Percentiles rank a stretch among this genome's conserved stretches.
Conservation (phyloP, 2,888 invertebrate genomes). For the Doris montereyensis region DNA sequence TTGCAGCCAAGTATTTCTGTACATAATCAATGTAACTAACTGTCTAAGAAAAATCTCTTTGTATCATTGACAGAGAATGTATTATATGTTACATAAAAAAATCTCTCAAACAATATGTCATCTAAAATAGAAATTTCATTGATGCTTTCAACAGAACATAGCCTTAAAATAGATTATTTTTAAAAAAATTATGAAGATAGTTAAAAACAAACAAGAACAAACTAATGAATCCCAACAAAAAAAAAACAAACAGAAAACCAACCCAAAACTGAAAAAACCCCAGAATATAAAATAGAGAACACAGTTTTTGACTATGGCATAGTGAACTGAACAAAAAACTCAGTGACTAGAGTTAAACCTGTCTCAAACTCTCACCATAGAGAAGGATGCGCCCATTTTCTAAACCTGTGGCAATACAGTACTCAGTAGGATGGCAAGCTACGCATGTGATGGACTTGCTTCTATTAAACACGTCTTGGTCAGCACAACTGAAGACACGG, state of each 20-base stretch:
- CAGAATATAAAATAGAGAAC: not conserved
- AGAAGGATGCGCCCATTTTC: conserved; percentile 78
- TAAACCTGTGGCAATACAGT: conserved; percentile 81
- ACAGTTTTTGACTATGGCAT: conserved; percentile 9
- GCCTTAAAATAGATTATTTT: too few species aligned
- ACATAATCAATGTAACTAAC: too few species aligned
- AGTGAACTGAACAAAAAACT: not conserved
- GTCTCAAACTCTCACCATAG: too few species aligned
- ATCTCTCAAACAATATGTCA: too few species aligned
- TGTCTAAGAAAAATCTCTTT: too few species aligned
- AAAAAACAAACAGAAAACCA: too few species aligned
- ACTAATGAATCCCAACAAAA: not conserved
- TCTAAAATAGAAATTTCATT: too few species aligned
- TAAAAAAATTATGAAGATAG: too few species aligned
- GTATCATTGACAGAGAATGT: too few species aligned
- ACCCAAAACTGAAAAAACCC: not conserved
- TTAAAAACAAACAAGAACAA: conserved; percentile 12
- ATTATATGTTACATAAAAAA: too few species aligned
- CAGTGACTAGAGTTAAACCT: conserved; percentile 31
- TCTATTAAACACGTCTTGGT: conserved; percentile 32
- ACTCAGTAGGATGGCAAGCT: conserved; percentile 80
- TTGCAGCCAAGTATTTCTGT: too few species aligned
- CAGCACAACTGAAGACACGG: conserved; percentile 21
- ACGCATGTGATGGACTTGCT: conserved; percentile 77
- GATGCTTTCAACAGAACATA: too few species aligned